phyloP scores from a whole-genome alignment of 2,797 vertebrate species.

The Cynodonichthys magdalenae region DNA sequence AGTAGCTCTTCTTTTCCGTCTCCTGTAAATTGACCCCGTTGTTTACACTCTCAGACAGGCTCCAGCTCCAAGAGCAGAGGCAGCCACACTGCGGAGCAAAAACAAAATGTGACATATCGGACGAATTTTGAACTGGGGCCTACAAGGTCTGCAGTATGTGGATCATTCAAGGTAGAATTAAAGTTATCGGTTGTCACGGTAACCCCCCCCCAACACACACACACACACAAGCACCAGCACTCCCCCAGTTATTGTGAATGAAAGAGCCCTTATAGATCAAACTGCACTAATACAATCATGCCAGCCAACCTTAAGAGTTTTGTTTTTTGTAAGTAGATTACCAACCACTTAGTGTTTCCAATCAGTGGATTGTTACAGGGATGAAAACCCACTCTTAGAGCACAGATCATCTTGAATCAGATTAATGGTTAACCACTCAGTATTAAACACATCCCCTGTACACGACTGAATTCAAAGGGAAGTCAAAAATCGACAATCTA shows the following conservation, averaged over 20 bases:
- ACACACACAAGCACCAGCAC: constrained; percentile 58
- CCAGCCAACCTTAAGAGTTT: constrained; percentile 63
- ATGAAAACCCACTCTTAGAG: constrained; percentile 43
- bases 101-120: constrained; percentile 81
- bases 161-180: constrained; percentile 16
- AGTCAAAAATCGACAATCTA: constrained; percentile 79
- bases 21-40: constrained; percentile 75
- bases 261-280: constrained; percentile 69
- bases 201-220: constrained; percentile 15
- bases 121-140: constrained; percentile 45
- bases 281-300: constrained; percentile 77
- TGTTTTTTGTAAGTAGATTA: constrained; percentile 27
- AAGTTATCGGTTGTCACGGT: constrained; percentile 38
- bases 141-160: constrained; percentile 10
- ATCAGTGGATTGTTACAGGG: constrained; percentile 27
- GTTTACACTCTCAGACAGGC: constrained; percentile 85
- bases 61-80: constrained; percentile 79
- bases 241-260: constrained; percentile 45
- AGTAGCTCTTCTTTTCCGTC: constrained; percentile 61
- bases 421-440: constrained; percentile 36
- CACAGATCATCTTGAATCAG: constrained; percentile 44
- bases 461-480: constrained; percentile 74
- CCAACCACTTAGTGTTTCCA: constrained; percentile 39
- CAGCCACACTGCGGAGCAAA: constrained; percentile 81
- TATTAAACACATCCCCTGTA: constrained; percentile 29